Evolutionary conservation across 2,888 invertebrate genomes (phyloP).

Genomic region (Macrosoma leucophasiata): DNA sequence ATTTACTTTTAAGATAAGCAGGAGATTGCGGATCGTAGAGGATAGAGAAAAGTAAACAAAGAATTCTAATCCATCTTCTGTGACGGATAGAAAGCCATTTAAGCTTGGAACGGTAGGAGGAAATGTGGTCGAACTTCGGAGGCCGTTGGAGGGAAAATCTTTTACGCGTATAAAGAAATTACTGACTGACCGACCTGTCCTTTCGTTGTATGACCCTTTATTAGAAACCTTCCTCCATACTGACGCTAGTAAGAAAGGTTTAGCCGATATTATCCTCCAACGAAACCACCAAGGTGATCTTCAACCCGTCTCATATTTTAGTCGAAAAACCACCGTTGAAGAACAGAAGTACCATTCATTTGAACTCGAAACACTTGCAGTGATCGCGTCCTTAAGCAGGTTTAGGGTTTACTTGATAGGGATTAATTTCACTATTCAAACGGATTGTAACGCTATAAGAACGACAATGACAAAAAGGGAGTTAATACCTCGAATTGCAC

Average conservation of each 20-base stretch:
- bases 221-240: conserved; percentile 11
- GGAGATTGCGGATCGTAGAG: no score
- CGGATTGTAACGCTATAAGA: conserved; percentile 21
- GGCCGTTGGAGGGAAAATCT: not conserved
- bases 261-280: conserved; percentile 2
- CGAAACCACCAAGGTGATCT: not conserved
- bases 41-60: no score
- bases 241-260: conserved; percentile 9
- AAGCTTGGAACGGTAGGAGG: no score
- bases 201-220: conserved; percentile 1
- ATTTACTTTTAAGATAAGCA: no score
- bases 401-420: conserved; percentile 22
- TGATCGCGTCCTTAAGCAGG: conserved; percentile 14
- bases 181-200: not conserved
- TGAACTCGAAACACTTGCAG: conserved; percentile 23
- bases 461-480: conserved; percentile 20
- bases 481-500: conserved; percentile 15
- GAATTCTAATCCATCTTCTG: no score
- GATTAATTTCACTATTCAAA: conserved; percentile 15
- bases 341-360: conserved; percentile 24
- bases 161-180: not conserved
- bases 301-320: conserved; percentile 7
- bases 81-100: no score
- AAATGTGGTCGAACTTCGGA: no score
- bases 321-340: conserved; percentile 14